These are phyloP conservation scores for Coendou prehensilis DNA, from an alignment of 2,797 vertebrate species.

Conservation along the genomic window DNA sequence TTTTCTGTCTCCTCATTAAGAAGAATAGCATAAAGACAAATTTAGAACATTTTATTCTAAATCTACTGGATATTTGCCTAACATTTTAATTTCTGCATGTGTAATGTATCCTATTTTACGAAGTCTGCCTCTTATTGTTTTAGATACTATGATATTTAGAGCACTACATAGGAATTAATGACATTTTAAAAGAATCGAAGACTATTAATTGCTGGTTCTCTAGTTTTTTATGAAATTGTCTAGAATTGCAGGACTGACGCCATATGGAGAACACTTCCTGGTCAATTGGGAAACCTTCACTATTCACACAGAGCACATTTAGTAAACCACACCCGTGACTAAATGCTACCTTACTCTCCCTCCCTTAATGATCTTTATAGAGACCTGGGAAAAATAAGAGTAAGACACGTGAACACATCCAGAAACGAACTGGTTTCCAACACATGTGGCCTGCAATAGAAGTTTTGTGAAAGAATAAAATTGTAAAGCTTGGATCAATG, in stretches of 20 bases:
- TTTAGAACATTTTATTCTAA: background rate
- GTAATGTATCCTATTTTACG: background rate
- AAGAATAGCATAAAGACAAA: background rate
- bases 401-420: background rate
- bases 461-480: conserved; percentile 17
- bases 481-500: background rate
- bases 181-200: background rate
- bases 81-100: background rate
- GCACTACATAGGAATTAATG: background rate
- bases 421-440: background rate
- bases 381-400: background rate
- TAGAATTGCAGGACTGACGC: background rate
- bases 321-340: background rate
- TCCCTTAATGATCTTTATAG: background rate
- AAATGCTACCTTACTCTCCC: background rate
- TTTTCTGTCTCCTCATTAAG: background rate
- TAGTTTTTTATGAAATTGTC: background rate
- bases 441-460: background rate
- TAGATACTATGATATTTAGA: background rate
- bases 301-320: background rate
- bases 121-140: background rate
- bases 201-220: background rate
- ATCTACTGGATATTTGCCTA: background rate
- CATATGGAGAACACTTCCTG: no score
- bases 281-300: background rate